Percentiles rank a stretch among this genome's conserved stretches.
These are phyloP conservation scores for Styela plicata DNA, from an alignment of 23 tunicate species.

Conservation along the genomic window DNA sequence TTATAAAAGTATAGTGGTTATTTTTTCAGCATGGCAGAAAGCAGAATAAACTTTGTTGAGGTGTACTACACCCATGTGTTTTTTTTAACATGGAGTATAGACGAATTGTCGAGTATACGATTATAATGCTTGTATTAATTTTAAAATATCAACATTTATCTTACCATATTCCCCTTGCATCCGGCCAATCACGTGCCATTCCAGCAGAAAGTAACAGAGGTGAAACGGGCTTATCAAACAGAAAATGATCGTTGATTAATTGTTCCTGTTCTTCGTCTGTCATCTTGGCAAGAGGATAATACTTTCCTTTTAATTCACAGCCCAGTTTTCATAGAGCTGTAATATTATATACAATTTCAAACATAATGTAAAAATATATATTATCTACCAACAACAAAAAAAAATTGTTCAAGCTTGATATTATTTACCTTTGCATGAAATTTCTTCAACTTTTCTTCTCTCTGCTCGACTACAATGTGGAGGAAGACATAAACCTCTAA, in stretches of 20 bases:
- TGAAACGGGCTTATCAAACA: slow-evolving; percentile 84
- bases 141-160: no score
- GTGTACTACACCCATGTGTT: no score
- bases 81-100: no score
- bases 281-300: slow-evolving; percentile 85
- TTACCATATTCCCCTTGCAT: slow-evolving; percentile 65
- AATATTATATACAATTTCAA: no score
- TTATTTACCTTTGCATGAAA: slow-evolving; percentile 62
- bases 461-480: slow-evolving; percentile 95
- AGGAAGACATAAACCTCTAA: slow-evolving; percentile 82
- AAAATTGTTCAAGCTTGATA: no score
- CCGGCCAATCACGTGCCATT: slow-evolving; percentile 89
- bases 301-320: slow-evolving; percentile 86
- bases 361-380: no score
- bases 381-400: no score
- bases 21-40: no score
- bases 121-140: no score
- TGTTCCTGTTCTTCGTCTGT: slow-evolving; percentile 84
- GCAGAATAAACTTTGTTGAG: no score
- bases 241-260: slow-evolving; percentile 77
- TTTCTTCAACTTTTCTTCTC: slow-evolving; percentile 78
- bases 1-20: no score
- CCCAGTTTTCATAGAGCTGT: slow-evolving; percentile 78
- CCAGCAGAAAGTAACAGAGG: slow-evolving; percentile 80
- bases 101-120: no score